A percentile compares a stretch with the other conserved stretches of the same genome.
phyloP scores from a whole-genome alignment of 2,797 vertebrate genomes.

The Danio choprae region DNA sequence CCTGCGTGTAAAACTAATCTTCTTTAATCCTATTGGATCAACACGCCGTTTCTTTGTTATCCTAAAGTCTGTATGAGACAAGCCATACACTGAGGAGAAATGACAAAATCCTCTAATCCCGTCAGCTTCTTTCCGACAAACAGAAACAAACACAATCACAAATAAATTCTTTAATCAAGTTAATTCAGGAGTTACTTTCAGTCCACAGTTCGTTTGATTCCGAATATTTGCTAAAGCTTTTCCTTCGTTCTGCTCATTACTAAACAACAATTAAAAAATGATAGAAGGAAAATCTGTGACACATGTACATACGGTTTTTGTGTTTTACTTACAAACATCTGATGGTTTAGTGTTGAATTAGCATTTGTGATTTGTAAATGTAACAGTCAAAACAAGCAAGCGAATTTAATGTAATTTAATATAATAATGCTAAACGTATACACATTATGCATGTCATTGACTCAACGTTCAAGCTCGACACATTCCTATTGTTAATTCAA shows the following conservation, averaged over 20 bases:
- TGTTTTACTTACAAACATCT: not conserved
- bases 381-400: not conserved
- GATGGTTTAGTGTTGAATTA: not conserved
- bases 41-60: slow-evolving; percentile 52
- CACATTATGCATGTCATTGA: not conserved
- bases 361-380: not conserved
- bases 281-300: not conserved
- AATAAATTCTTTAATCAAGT: not conserved
- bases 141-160: not conserved
- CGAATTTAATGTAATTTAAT: not conserved
- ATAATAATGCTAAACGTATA: not conserved
- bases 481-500: slow-evolving; percentile 12
- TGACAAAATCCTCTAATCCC: slow-evolving; percentile 38
- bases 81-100: slow-evolving; percentile 30
- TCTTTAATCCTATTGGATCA: slow-evolving; percentile 61
- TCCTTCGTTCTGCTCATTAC: not conserved
- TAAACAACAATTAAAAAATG: not conserved
- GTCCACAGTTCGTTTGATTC: not conserved
- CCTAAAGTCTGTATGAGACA: slow-evolving; percentile 38
- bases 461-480: not conserved
- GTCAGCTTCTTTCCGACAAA: not conserved
- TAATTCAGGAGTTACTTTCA: not conserved
- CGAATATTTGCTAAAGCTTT: not conserved
- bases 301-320: not conserved
- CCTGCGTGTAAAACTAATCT: slow-evolving; percentile 55